Conservation (phyloP, 2,888 invertebrate species). For the Lingula anatina region DNA sequence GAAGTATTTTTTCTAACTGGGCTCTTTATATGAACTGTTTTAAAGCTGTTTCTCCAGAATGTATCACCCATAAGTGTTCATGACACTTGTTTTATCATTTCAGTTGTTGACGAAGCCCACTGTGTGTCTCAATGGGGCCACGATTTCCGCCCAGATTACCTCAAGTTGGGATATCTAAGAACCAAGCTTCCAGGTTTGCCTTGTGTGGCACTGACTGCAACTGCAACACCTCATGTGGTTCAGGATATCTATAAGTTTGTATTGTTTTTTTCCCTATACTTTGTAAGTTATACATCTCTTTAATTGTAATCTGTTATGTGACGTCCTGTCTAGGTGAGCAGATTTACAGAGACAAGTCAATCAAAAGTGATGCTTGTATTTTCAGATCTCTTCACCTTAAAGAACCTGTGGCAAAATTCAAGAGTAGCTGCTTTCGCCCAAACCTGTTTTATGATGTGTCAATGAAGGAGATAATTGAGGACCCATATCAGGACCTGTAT, state of each 20-base stretch:
- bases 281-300: too few relatives aligned
- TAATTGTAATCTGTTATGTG: too few relatives aligned
- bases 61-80: too few relatives aligned
- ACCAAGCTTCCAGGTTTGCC: conserved; percentile 63
- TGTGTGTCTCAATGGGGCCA: conserved; percentile 97
- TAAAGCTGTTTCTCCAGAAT: too few relatives aligned
- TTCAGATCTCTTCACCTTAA: conserved; percentile 66
- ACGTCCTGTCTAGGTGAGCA: too few relatives aligned
- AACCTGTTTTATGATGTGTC: conserved; percentile 94
- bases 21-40: too few relatives aligned
- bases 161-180: conserved; percentile 71
- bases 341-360: too few relatives aligned
- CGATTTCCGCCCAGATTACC: conserved; percentile 88
- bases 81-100: too few relatives aligned
- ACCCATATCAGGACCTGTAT: conserved; percentile 74
- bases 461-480: conserved; percentile 74
- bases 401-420: conserved; percentile 69
- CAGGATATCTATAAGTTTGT: conserved; percentile 28
- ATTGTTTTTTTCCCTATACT: conserved; percentile 50
- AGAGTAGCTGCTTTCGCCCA: conserved; percentile 66
- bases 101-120: conserved; percentile 82
- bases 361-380: too few relatives aligned
- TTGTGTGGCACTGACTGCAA: conserved; percentile 92
- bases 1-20: too few relatives aligned
- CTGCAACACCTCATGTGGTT: conserved; percentile 63